phyloP scores from a whole-genome alignment of 2,888 invertebrate genomes.

The Microplitis deprimator region DNA sequence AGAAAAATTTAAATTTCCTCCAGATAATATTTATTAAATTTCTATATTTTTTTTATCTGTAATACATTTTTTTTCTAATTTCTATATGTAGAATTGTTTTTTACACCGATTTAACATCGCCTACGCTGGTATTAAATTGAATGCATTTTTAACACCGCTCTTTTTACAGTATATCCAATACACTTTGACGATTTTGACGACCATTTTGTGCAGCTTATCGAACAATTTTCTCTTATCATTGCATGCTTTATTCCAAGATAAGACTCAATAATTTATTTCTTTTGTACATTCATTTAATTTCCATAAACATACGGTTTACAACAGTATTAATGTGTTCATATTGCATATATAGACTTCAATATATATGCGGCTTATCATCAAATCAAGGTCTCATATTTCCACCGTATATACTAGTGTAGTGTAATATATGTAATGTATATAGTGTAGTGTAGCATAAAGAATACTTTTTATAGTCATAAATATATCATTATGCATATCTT shows the following conservation, averaged over 20 bases:
- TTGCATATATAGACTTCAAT: neutral
- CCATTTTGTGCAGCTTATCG: slow-evolving; percentile 53
- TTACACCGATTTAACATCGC: too few species aligned
- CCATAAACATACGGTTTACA: neutral
- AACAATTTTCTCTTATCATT: slow-evolving; percentile 44
- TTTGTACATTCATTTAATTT: neutral
- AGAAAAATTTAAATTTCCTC: too few species aligned
- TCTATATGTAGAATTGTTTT: too few species aligned
- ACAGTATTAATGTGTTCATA: neutral
- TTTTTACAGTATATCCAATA: neutral
- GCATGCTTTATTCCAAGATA: slow-evolving; percentile 48
- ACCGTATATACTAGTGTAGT: neutral
- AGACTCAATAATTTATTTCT: slow-evolving; percentile 33
- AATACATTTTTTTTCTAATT: too few species aligned
- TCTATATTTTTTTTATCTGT: too few species aligned
- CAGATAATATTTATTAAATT: too few species aligned
- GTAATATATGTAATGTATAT: neutral
- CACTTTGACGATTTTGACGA: slow-evolving; percentile 46
- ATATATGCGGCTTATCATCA: neutral
- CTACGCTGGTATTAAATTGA: too few species aligned
- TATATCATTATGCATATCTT: neutral
- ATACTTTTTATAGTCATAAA: neutral
- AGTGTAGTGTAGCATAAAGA: neutral
- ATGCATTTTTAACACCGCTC: too few species aligned
- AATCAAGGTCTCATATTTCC: neutral